Evolutionary conservation across 2,888 invertebrate species (phyloP), one percentile per base, ranked within the genome.

Genomic region (Ormyrus rosae): DNA sequence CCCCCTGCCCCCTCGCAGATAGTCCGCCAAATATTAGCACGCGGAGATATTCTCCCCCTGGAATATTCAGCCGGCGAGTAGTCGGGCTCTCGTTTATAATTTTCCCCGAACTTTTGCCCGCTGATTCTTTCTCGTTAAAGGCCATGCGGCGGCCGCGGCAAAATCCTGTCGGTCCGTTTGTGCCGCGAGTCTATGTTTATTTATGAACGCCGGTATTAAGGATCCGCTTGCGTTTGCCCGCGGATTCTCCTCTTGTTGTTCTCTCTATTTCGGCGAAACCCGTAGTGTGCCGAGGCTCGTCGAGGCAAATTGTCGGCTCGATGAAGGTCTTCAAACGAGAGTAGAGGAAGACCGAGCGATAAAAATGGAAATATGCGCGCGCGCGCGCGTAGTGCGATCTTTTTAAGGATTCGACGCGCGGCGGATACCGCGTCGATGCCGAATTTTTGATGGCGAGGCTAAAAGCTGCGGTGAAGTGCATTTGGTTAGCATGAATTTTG

Each of bases 171-270:
- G 9, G n/a, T 13, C 6, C 56, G n/a, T n/a, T 6, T 4, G 6
- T n/a, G 50, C 58, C 58, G 11, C 50, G 13, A n/a, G 11, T 19
- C 60, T 71, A 71, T 71, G 71, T 71, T 51, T 71, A 71, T 71
- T 71, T 71, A 71, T 71, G 71, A 71, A 61, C n/a, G 34, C 45
- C 9, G 34, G 51, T 51, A 51, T 34, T 71, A 71, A 60, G 51
- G 61, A 60, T 71, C 7, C 3, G 10, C 11, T 3, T 7, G 11
- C 45, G 51, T 71, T 71, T 61, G 60, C 71, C 61, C n/a, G 60
- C 6, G 6, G 45, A 8, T 34, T 34, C 34, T 4, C 34, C 34
- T 34, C 34, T 4, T 34, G 34, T 34, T 34, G 34, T 34, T 34
- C 34, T 34, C 34, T 34, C 34, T 34, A 2, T 34, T 34, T 34